phyloP scores from a whole-genome alignment of 2,888 invertebrate genomes.

The Brachycybe producta region DNA sequence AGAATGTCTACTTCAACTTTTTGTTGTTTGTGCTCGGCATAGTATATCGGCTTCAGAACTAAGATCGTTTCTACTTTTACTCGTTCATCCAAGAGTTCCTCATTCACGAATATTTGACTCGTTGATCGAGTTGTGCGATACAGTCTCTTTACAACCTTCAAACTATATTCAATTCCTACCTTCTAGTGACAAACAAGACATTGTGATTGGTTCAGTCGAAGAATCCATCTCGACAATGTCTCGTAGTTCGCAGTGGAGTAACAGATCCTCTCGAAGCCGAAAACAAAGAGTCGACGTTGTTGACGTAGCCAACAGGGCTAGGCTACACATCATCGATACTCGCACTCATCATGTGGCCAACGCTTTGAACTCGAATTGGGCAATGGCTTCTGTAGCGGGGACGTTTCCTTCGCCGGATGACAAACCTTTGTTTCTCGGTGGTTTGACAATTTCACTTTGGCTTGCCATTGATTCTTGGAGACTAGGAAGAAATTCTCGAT shows the following conservation, averaged over 20 bases:
- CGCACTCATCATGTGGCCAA: neutral
- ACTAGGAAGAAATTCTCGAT: no score
- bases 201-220: no score
- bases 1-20: neutral
- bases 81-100: neutral
- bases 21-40: neutral
- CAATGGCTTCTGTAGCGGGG: neutral
- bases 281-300: no score
- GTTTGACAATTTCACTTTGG: neutral
- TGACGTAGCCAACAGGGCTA: neutral
- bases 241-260: no score
- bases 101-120: neutral
- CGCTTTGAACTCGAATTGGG: neutral
- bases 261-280: no score
- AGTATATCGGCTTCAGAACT: neutral
- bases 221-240: no score
- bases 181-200: neutral
- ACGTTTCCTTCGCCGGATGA: conserved; percentile 1
- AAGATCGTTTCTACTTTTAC: neutral
- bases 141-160: neutral
- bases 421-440: neutral
- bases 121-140: neutral
- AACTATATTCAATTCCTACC: neutral
- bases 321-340: neutral
- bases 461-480: neutral